phyloP scores from a whole-genome alignment of 2,888 invertebrate species.

The Melikaiella ostensackeni region DNA sequence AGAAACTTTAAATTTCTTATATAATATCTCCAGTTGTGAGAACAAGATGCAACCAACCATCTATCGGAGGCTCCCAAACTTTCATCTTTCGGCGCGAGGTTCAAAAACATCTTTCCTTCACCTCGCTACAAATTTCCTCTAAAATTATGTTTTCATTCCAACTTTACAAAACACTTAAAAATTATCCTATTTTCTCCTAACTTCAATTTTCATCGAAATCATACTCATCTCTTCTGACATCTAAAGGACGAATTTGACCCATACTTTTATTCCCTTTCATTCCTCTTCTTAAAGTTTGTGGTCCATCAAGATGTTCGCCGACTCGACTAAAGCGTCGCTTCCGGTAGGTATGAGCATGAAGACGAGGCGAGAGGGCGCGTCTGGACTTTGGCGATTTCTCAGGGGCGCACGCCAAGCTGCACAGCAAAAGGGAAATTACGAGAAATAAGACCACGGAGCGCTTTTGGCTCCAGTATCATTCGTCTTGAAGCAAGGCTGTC shows the following conservation, averaged over 20 bases:
- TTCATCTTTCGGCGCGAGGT: too few relatives aligned
- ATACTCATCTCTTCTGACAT: not conserved
- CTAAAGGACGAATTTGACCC: not conserved
- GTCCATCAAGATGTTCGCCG: not conserved
- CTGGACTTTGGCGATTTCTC: constrained; percentile 36
- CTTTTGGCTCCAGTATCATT: constrained; percentile 28
- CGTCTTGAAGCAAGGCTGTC: constrained; percentile 25
- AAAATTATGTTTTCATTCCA: too few relatives aligned
- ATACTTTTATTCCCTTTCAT: not conserved
- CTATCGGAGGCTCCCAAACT: too few relatives aligned
- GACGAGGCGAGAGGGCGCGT: not conserved
- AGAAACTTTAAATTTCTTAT: too few relatives aligned
- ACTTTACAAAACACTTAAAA: too few relatives aligned
- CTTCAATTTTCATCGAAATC: too few relatives aligned
- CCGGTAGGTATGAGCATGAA: not conserved
- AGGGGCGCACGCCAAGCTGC: constrained; percentile 18
- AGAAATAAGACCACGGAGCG: not conserved
- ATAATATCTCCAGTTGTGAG: too few relatives aligned
- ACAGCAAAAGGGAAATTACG: constrained; percentile 17
- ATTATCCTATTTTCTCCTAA: too few relatives aligned
- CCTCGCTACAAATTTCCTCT: too few relatives aligned
- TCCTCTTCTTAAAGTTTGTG: not conserved
- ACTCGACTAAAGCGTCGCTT: not conserved
- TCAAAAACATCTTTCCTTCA: too few relatives aligned
- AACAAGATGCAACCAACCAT: too few relatives aligned